phyloP scores from a whole-genome alignment of 2,797 vertebrate species.

The Threskiornis aethiopicus region DNA sequence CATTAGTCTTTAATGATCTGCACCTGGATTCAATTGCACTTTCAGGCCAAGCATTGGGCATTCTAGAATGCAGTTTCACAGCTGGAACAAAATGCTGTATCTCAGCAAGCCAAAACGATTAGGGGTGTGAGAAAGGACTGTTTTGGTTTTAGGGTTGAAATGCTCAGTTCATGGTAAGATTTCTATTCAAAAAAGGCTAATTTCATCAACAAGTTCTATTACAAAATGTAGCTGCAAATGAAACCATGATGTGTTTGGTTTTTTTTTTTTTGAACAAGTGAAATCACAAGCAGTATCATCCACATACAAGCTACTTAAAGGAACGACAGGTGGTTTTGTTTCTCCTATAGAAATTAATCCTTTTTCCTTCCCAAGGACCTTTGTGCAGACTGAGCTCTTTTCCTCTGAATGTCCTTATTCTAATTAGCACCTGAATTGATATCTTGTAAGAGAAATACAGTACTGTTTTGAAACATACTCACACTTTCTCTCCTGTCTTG shows the following conservation, averaged over 20 bases:
- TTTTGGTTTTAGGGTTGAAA: neutral
- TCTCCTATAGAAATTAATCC: neutral
- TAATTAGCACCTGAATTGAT: neutral
- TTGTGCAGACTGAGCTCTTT: neutral
- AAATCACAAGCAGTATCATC: neutral
- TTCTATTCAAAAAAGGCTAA: neutral
- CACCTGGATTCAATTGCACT: slow-evolving; percentile 28
- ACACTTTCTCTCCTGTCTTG: neutral
- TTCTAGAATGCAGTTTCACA: neutral
- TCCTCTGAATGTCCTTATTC: neutral
- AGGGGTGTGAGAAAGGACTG: neutral
- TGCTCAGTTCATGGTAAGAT: neutral
- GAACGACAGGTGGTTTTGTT: neutral
- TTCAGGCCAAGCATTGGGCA: neutral
- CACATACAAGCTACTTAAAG: neutral
- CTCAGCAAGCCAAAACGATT: neutral
- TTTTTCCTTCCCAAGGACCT: neutral
- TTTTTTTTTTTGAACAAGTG: neutral
- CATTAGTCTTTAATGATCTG: slow-evolving; percentile 14
- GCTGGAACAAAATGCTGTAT: neutral
- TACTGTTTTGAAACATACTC: neutral
- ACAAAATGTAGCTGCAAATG: neutral
- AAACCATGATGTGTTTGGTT: neutral
- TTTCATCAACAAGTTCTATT: neutral
- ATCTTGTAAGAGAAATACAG: neutral